Evolutionary conservation across 2,888 invertebrate species (phyloP), one percentile per base, ranked within the genome.

Genomic region (Sinodicranocentrus sp.): DNA sequence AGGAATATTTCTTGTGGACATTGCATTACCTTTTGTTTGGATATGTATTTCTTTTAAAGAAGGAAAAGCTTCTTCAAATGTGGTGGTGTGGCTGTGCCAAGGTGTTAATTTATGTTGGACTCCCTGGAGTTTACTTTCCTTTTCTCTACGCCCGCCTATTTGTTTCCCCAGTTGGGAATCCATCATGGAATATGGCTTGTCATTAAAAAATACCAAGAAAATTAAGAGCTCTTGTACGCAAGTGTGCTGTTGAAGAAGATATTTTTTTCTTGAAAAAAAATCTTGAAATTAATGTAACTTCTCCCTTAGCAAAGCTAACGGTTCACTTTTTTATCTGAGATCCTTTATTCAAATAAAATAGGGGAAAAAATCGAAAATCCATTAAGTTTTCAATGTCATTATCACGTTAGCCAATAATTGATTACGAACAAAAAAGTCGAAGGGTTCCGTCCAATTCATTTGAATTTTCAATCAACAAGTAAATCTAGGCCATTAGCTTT

Each of bases 81-180:
- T 3, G n/a, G 19, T 71, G 63, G 71, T 43, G 28, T 15, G 21
- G 25, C 59, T 65, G n/a, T 39, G 48, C 52, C 43, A 28, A 82
- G 82, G 82, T 82, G 82, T 82, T 82, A 82, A 82, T 82, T 82
- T 82, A 82, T 82, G 82, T 82, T 82, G 82, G 82, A 82, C 82
- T 82, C 82, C 82, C 82, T 75, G 73, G 82, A 82, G 82, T 82
- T 73, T 82, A 82, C 75, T 82, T 82, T 82, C 73, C 61, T 73
- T 73, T 43, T 21, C 59, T 39, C 68, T 28, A 70, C 61, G 25
- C 75, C 82, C 82, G 82, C 82, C 82, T 82, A 82, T 82, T 82
- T 82, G 82, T 82, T 82, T 75, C 82, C 82, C 82, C 33, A 39
- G 70, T 63, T 75, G 82, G 82, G 44, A 54, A 68, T 68, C 61